Evolutionary conservation across 2,797 vertebrate species (phyloP).

Genomic region (Chromis chromis): DNA sequence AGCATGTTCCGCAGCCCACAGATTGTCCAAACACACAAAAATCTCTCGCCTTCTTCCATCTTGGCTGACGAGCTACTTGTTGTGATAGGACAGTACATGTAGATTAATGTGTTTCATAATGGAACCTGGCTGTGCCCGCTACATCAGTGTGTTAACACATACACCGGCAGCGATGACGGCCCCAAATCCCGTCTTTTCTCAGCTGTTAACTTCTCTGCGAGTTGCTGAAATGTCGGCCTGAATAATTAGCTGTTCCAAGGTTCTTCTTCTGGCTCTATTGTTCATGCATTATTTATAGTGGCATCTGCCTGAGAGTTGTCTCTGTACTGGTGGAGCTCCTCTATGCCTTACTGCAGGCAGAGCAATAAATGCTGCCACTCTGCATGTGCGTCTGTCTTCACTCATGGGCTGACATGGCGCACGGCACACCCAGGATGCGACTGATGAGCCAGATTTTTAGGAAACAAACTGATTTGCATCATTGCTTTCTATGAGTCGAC

Average conservation of each 20-base stretch:
- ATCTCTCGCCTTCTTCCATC: conserved; percentile 11
- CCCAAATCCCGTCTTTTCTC: conserved; percentile 59
- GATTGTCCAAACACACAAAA: conserved; percentile 34
- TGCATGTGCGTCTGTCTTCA: conserved; percentile 49
- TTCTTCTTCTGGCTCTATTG: conserved; percentile 78
- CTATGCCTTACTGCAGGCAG: conserved; percentile 57
- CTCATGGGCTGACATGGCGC: conserved; percentile 27
- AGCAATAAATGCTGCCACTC: conserved; percentile 59
- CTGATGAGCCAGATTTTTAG: conserved; percentile 38
- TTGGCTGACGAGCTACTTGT: conserved; percentile 19
- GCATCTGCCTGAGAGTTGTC: conserved; percentile 80
- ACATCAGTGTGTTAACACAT: conserved; percentile 30
- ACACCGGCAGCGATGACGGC: conserved; percentile 25
- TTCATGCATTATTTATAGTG: conserved; percentile 84
- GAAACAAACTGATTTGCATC: conserved; percentile 32
- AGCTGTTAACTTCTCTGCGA: conserved; percentile 58
- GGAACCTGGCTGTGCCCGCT: conserved; percentile 35
- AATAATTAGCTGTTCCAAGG: conserved; percentile 82
- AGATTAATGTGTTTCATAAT: conserved; percentile 54
- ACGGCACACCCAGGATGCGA: conserved; percentile 38
- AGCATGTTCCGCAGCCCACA: conserved; percentile 28
- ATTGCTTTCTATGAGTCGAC: neutral
- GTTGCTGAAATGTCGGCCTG: conserved; percentile 78
- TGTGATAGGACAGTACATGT: conserved; percentile 31
- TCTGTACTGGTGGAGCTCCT: conserved; percentile 66